phyloP scores from a whole-genome alignment of 2,888 invertebrate species.

The Leucozona laternaria region DNA sequence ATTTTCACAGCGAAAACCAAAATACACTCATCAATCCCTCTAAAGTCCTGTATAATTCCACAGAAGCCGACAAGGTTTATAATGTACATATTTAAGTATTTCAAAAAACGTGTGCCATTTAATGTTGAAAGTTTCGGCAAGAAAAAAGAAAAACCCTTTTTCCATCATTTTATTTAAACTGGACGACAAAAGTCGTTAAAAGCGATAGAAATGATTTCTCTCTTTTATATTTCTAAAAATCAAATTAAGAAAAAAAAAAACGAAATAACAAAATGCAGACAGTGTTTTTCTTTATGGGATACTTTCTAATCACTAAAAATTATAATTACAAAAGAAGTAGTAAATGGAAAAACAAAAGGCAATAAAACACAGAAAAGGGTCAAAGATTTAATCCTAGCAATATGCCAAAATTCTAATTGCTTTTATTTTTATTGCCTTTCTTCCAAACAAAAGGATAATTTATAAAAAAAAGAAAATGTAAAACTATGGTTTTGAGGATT shows the following conservation, averaged over 20 bases:
- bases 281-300: conserved; percentile 45
- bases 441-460: neutral
- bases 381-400: conserved; percentile 43
- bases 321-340: conserved; percentile 55
- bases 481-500: conserved; percentile 7
- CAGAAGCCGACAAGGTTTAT: neutral
- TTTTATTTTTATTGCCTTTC: neutral
- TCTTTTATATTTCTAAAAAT: neutral
- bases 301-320: conserved; percentile 16
- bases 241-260: neutral
- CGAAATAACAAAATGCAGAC: conserved; percentile 14
- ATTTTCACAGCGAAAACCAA: neutral
- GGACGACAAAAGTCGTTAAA: neutral
- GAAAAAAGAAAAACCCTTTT: neutral
- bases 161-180: neutral
- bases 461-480: neutral
- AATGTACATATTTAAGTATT: neutral
- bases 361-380: conserved; percentile 5
- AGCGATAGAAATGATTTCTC: neutral
- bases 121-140: neutral
- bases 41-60: neutral
- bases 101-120: neutral
- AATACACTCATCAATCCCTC: neutral
- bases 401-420: conserved; percentile 44
- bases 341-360: conserved; percentile 34